These are phyloP conservation scores for Gallinago undulata DNA, from an alignment of 2,113 vertebrate species.

Conservation along the genomic window DNA sequence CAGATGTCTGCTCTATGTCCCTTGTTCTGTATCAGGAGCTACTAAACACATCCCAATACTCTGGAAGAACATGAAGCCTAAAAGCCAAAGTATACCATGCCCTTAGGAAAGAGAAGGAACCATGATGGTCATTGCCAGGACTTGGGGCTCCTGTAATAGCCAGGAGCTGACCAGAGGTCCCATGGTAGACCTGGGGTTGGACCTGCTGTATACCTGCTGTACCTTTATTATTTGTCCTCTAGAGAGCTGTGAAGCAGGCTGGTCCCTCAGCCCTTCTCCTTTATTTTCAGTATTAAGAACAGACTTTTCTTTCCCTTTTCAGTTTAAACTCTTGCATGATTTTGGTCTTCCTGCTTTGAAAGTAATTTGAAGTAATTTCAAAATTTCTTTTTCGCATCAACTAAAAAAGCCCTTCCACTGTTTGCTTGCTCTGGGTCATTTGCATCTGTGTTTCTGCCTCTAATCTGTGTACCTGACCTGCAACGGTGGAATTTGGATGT, in stretches of 20 bases:
- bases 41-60: background rate
- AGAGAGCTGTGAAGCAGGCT: background rate
- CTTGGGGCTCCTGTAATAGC: background rate
- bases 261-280: background rate
- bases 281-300: background rate
- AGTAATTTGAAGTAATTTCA: background rate
- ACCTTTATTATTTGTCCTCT: background rate
- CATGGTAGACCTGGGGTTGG: background rate
- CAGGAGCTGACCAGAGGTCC: background rate
- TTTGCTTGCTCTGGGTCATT: background rate
- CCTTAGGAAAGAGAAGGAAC: background rate
- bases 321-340: background rate
- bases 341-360: background rate
- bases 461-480: background rate
- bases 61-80: background rate
- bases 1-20: background rate
- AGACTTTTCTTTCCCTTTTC: background rate
- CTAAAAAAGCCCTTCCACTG: background rate
- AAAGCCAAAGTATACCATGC: background rate
- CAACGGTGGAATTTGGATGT: background rate
- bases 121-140: background rate
- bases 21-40: background rate
- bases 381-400: background rate
- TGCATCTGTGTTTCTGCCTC: background rate
- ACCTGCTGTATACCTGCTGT: background rate